A percentile compares a stretch with the other conserved stretches of the same genome.
Conservation (phyloP, 2,797 vertebrate genomes). For the Halcyon smyrnensis region DNA sequence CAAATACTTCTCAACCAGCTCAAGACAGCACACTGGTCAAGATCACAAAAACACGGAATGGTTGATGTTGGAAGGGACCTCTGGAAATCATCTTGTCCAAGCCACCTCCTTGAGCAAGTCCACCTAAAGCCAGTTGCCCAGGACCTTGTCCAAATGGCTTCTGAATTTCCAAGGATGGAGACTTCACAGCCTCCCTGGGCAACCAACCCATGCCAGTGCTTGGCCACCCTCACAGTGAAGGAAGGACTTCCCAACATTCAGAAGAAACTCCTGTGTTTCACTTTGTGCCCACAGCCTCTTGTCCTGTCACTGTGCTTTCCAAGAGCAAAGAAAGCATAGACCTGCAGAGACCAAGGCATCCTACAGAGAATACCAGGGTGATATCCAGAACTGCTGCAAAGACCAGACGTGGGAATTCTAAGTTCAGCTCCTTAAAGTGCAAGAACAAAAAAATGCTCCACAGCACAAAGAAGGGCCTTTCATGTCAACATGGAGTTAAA, state of each 20-base stretch:
- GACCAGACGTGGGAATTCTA: not conserved
- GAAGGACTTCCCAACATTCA: not conserved
- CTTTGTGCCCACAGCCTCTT: not conserved
- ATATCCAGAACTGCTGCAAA: not conserved
- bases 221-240: not conserved
- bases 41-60: not conserved
- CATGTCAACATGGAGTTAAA: not conserved
- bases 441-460: not conserved
- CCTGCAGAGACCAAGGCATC: not conserved
- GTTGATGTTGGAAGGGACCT: not conserved
- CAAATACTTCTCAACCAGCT: not conserved
- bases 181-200: not conserved
- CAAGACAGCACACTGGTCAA: not conserved
- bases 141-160: not conserved
- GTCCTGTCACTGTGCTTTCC: not conserved
- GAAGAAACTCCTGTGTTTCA: not conserved
- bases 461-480: not conserved
- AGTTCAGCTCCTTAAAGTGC: not conserved
- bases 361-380: not conserved
- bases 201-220: not conserved
- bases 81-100: not conserved
- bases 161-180: not conserved
- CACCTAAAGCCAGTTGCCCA: not conserved
- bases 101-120: not conserved
- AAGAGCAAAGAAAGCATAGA: not conserved